A percentile compares a stretch with the other conserved stretches of the same genome.
These are phyloP conservation scores for Drosophila ficusphila DNA, from an alignment of 1,140 invertebrate species.

Conservation along the genomic window DNA sequence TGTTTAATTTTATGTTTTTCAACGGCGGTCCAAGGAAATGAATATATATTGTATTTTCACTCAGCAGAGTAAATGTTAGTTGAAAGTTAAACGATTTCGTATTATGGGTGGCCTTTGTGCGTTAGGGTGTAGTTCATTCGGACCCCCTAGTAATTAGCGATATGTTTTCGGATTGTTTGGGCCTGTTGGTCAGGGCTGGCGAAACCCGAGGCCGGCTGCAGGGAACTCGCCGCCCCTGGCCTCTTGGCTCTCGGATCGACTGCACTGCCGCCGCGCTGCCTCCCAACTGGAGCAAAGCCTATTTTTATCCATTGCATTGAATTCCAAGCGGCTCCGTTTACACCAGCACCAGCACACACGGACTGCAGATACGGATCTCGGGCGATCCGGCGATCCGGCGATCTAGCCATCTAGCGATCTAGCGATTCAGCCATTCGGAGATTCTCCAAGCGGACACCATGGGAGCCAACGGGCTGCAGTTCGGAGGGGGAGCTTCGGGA, in stretches of 20 bases:
- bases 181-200: background rate
- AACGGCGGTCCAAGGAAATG: too few relatives aligned
- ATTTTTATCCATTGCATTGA: conserved; percentile 80
- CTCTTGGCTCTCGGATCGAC: background rate
- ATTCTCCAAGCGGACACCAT: conserved; percentile 40
- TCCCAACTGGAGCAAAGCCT: conserved; percentile 73
- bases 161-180: background rate
- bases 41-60: too few relatives aligned
- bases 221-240: background rate
- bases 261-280: conserved; percentile 27
- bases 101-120: too few relatives aligned
- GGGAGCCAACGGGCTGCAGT: background rate
- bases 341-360: conserved; percentile 42
- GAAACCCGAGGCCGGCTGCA: background rate
- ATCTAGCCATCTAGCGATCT: too few relatives aligned
- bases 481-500: conserved; percentile 11
- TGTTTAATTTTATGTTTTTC: too few relatives aligned
- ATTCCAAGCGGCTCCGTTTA: conserved; percentile 82
- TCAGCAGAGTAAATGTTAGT: too few relatives aligned
- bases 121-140: background rate
- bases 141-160: background rate
- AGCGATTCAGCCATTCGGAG: background rate
- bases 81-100: too few relatives aligned
- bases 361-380: conserved; percentile 6
- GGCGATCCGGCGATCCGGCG: too few relatives aligned